phyloP scores from a whole-genome alignment of 2,888 invertebrate genomes.

The Bombylius discolor region DNA sequence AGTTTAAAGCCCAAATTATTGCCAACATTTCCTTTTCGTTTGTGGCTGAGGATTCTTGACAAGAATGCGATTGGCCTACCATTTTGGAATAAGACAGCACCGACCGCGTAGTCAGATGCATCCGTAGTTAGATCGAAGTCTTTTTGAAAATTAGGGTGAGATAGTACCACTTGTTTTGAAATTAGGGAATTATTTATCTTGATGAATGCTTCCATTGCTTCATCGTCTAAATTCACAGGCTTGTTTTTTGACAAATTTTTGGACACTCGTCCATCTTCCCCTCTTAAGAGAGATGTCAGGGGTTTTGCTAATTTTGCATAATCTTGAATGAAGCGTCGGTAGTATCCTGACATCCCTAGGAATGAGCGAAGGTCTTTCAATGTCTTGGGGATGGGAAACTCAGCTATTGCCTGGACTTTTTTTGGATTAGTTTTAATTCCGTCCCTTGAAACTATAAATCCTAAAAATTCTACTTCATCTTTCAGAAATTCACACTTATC shows the following conservation, averaged over 20 bases:
- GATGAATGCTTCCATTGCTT: constrained; percentile 6
- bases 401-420: too few relatives aligned
- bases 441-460: too few relatives aligned
- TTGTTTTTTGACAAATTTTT: constrained; percentile 3
- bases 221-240: constrained; percentile 1
- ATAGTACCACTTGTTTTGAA: constrained; percentile 7
- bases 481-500: constrained; percentile 4
- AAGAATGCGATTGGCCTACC: constrained; percentile 22
- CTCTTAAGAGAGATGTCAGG: too few relatives aligned
- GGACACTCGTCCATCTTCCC: constrained; percentile 3
- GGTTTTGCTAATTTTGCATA: too few relatives aligned
- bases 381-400: too few relatives aligned
- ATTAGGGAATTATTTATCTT: constrained; percentile 8
- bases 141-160: constrained; percentile 13
- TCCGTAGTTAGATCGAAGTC: constrained; percentile 20
- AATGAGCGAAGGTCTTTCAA: too few relatives aligned
- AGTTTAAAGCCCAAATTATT: constrained; percentile 4
- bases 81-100: constrained; percentile 21
- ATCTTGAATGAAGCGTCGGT: constrained; percentile 3
- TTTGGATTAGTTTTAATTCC: too few relatives aligned
- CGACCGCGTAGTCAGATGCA: constrained; percentile 22
- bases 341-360: too few relatives aligned
- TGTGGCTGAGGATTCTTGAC: constrained; percentile 20
- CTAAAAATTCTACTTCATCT: too few relatives aligned
- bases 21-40: constrained; percentile 21